Base-by-base conservation (phyloP, 2,797 vertebrate species). In the Bovichtus variegatus region DNA sequence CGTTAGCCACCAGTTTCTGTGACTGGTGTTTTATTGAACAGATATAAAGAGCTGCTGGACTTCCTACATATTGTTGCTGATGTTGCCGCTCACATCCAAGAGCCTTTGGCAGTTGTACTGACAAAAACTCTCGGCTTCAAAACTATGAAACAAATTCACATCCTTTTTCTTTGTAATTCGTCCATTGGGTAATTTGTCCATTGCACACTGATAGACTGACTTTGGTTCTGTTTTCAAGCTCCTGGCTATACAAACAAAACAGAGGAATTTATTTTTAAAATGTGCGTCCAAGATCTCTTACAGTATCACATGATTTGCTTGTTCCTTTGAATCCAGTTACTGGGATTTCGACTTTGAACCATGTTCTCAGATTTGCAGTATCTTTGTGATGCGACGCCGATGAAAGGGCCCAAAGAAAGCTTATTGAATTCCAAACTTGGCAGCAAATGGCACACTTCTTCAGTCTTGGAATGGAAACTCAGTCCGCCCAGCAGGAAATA, bases 311-410 rank as follows among this genome's bases (percentile, higher is more conserved):
- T 87, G 49, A 61, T 80, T 60, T 43, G 10, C 9, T 49, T 54
- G 29, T 82, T 78, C 46, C 31, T 75, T 69, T 70, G 60, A 85
- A 71, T 50, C 41, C 12, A 36, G n/a, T 27, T 69, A 23, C 46
- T 21, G 3, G 13, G 25, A 64, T 53, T 75, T 82, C 25, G 25
- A 25, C 11, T 6, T 11, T 55, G 11, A 64, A 25, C 13, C 51
- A n/a, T 34, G 3, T 11, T 51, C 64, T 70, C n/a, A 49, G 3
- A 5, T 12, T 36, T 10, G 10, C 51, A 19, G 18, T 29, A 27
- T 41, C 44, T 61, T 57, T 67, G n/a, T 43, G 50, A 62, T 19
- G 44, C 23, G 6, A 34, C 7, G 31, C 65, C 21, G 8, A 36
- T 44, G 31, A 77, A 77, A 60, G 8, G 21, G 10, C 31, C 7